Evolutionary conservation across 2,888 invertebrate genomes (phyloP).

Genomic region (Steinernema hermaphroditum): DNA sequence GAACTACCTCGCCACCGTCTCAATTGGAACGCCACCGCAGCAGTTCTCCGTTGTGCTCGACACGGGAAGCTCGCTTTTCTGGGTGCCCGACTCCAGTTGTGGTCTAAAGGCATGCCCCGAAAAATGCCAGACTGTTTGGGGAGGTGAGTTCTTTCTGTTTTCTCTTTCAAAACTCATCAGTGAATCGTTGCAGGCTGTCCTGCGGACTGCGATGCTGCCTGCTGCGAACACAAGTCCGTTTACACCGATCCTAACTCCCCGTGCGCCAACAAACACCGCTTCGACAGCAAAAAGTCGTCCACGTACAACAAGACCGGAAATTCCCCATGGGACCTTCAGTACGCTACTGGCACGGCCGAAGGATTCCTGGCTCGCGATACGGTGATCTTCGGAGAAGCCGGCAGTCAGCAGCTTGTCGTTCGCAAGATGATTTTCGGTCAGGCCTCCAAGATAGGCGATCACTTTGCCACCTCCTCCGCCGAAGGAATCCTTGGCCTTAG

Average conservation of each 20-base stretch:
- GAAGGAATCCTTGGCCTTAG: constrained; percentile 47
- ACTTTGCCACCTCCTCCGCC: constrained; percentile 36
- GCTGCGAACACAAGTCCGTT: background rate
- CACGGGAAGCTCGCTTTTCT: constrained; percentile 78
- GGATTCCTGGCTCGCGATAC: constrained; percentile 69
- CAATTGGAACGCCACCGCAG: constrained; percentile 72
- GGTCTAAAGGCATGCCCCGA: no score
- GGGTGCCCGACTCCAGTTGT: constrained; percentile 70
- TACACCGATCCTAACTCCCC: background rate
- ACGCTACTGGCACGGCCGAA: constrained; percentile 68
- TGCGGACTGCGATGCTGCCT: no score
- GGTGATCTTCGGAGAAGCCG: constrained; percentile 49
- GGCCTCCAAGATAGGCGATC: no score
- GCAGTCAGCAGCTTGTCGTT: constrained; percentile 1
- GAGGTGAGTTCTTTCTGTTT: background rate
- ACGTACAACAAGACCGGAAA: constrained; percentile 72
- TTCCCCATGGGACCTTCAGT: no score
- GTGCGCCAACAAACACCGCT: constrained; percentile 77
- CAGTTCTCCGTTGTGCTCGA: constrained; percentile 74
- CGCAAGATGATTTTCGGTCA: no score
- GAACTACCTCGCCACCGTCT: constrained; percentile 70
- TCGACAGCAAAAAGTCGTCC: constrained; percentile 81
- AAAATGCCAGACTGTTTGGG: constrained; percentile 40
- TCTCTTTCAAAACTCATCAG: background rate
- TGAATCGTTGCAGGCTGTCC: constrained; percentile 1